Evolutionary conservation across 2,797 vertebrate species (phyloP).

Genomic region (Arctocebus calabarensis): DNA sequence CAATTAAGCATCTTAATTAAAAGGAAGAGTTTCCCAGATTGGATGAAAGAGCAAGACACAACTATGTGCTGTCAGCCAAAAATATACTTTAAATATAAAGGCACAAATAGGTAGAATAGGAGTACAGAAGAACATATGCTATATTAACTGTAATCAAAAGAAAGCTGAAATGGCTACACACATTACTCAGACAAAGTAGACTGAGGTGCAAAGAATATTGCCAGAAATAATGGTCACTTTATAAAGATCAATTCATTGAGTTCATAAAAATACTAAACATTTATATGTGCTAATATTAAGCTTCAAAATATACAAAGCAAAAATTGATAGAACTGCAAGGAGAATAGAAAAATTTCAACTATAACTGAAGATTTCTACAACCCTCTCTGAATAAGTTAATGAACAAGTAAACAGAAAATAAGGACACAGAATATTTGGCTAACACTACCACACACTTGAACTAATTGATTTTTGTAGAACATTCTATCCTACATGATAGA

Average conservation of each 20-base stretch:
- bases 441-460: background rate
- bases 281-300: background rate
- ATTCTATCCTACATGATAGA: background rate
- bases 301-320: background rate
- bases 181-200: background rate
- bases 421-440: background rate
- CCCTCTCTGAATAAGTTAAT: constrained; percentile 10
- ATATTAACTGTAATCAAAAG: constrained; percentile 24
- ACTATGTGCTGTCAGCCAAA: constrained; percentile 14
- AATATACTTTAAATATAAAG: constrained; percentile 37
- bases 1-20: constrained; percentile 25
- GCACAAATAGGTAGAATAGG: constrained; percentile 4
- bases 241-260: background rate
- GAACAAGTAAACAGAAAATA: background rate
- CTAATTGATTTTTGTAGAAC: background rate
- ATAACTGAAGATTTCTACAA: background rate
- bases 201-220: background rate
- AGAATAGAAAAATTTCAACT: background rate
- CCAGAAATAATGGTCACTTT: background rate
- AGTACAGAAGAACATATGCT: background rate
- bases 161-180: background rate
- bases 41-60: background rate
- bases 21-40: background rate
- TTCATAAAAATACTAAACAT: constrained; percentile 31
- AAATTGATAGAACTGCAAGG: background rate